Conservation (phyloP, 2,888 invertebrate genomes). For the Rhaphigaster nebulosa region DNA sequence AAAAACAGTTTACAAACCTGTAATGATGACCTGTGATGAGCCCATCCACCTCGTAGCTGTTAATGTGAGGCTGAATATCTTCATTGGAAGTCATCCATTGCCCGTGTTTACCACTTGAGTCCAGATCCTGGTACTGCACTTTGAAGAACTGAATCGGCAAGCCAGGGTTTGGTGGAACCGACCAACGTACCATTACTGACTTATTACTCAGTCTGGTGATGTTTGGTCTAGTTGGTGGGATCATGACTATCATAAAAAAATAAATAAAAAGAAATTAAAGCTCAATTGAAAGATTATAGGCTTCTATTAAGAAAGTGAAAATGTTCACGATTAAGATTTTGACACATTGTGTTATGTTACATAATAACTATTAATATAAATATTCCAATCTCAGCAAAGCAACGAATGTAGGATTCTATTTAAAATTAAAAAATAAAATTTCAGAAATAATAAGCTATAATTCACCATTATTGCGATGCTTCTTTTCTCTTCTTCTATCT, state of each 20-base stretch:
- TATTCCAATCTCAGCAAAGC: neutral
- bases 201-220: conserved; percentile 89
- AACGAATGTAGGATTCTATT: neutral
- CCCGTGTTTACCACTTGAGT: conserved; percentile 65
- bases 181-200: conserved; percentile 94
- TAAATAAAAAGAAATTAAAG: conserved; percentile 37
- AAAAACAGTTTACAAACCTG: conserved; percentile 69
- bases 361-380: neutral
- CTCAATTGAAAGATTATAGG: neutral
- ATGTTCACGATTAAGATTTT: neutral
- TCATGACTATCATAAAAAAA: conserved; percentile 74
- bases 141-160: conserved; percentile 90
- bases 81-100: conserved; percentile 79
- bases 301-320: neutral
- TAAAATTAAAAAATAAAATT: no score
- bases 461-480: conserved; percentile 68
- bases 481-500: conserved; percentile 69
- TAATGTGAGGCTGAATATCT: conserved; percentile 84
- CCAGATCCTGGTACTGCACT: conserved; percentile 81
- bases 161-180: conserved; percentile 83
- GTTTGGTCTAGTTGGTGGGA: conserved; percentile 89
- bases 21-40: conserved; percentile 82
- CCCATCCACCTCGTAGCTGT: conserved; percentile 83
- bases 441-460: neutral
- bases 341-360: neutral